Percentiles rank a stretch among this genome's conserved stretches.
phyloP scores from a whole-genome alignment of 1,140 invertebrate genomes.

The Hermetia illucens region DNA sequence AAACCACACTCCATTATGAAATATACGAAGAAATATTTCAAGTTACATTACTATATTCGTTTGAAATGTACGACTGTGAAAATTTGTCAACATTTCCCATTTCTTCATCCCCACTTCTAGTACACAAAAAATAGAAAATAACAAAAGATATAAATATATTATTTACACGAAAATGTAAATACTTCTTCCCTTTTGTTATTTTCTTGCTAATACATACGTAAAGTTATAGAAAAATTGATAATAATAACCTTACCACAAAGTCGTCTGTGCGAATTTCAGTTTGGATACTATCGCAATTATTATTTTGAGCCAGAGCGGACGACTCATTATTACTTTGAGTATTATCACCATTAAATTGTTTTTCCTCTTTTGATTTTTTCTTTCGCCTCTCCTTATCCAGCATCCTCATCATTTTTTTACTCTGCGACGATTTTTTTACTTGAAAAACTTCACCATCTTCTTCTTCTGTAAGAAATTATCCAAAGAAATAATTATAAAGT shows the following conservation, averaged over 20 bases:
- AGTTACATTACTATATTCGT: too few relatives aligned
- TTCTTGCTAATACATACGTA: too few relatives aligned
- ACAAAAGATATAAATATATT: too few relatives aligned
- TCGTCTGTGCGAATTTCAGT: slow-evolving; percentile 33
- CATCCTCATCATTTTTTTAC: slow-evolving; percentile 75
- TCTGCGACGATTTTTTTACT: slow-evolving; percentile 88
- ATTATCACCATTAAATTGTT: neutral
- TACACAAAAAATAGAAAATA: too few relatives aligned
- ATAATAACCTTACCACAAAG: slow-evolving; percentile 33
- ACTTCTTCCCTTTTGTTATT: too few relatives aligned
- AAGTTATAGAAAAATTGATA: slow-evolving; percentile 31
- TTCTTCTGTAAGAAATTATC: slow-evolving; percentile 34
- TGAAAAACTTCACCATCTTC: slow-evolving; percentile 83
- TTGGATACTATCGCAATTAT: slow-evolving; percentile 32
- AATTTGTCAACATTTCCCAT: too few relatives aligned
- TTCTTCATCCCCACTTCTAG: too few relatives aligned
- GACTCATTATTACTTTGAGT: slow-evolving; percentile 1
- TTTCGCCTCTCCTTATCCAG: slow-evolving; percentile 63
- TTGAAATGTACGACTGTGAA: too few relatives aligned
- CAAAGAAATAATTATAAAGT: slow-evolving; percentile 9
- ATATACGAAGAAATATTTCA: too few relatives aligned
- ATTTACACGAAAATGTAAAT: too few relatives aligned
- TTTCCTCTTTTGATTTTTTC: slow-evolving; percentile 43
- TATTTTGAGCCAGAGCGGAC: slow-evolving; percentile 26
- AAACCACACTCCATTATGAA: too few relatives aligned